Conservation (phyloP, 2,888 invertebrate species). For the Leptothorax acervorum region DNA sequence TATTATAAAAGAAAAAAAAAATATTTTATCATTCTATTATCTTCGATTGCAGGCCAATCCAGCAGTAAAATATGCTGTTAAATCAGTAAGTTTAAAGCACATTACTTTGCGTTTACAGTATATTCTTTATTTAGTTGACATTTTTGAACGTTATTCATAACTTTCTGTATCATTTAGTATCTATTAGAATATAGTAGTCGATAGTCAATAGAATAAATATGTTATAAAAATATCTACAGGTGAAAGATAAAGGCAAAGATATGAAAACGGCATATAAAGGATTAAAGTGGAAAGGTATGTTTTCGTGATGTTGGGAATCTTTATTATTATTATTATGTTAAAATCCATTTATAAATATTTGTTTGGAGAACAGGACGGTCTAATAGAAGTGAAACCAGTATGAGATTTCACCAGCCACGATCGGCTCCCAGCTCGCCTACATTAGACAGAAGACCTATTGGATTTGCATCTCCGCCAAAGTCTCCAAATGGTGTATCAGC, state of each 20-base stretch:
- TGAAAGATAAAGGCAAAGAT: slow-evolving; percentile 91
- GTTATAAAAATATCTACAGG: slow-evolving; percentile 84
- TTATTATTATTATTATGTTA: slow-evolving; percentile 22
- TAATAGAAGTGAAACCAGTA: slow-evolving; percentile 79
- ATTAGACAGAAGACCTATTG: slow-evolving; percentile 86
- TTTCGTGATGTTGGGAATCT: slow-evolving; percentile 58
- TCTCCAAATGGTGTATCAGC: slow-evolving; percentile 83
- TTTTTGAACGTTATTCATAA: slow-evolving; percentile 9
- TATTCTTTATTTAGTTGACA: slow-evolving; percentile 5
- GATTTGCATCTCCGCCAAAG: slow-evolving; percentile 83
- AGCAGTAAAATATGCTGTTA: slow-evolving; percentile 96
- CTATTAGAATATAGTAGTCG: background rate
- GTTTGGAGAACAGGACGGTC: slow-evolving; percentile 77
- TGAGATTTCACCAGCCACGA: slow-evolving; percentile 85
- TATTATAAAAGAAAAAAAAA: slow-evolving; percentile 10
- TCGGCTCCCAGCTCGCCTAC: slow-evolving; percentile 91
- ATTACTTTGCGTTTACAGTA: slow-evolving; percentile 14
- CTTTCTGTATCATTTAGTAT: background rate
- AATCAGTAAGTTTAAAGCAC: slow-evolving; percentile 91
- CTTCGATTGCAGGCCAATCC: slow-evolving; percentile 94
- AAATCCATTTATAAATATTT: slow-evolving; percentile 16
- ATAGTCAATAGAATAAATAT: background rate
- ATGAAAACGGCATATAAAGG: slow-evolving; percentile 93
- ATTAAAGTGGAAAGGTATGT: slow-evolving; percentile 88
- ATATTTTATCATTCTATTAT: slow-evolving; percentile 57